Conservation (phyloP, 2,797 vertebrate genomes). For the Moxostoma hubbsi region DNA sequence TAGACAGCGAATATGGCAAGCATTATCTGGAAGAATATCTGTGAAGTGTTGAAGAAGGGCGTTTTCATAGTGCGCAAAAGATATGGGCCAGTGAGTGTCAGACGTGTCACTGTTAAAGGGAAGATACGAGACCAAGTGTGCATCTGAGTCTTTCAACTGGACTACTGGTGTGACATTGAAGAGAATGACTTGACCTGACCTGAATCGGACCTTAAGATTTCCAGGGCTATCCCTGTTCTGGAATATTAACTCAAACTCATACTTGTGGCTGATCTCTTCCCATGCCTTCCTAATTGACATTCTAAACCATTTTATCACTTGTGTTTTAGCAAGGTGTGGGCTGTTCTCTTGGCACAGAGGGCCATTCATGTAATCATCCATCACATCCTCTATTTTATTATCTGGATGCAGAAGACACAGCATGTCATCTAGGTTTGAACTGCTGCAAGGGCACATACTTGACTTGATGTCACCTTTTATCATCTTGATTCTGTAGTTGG, state of each 20-base stretch:
- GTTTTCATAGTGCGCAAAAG: conserved; percentile 82
- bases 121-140: conserved; percentile 83
- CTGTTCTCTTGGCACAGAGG: conserved; percentile 79
- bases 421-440: conserved; percentile 80
- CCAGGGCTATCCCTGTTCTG: conserved; percentile 76
- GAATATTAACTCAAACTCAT: conserved; percentile 88
- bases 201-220: conserved; percentile 85
- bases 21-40: conserved; percentile 78
- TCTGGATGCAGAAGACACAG: conserved; percentile 87
- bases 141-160: conserved; percentile 76
- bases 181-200: conserved; percentile 82
- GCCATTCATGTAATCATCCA: conserved; percentile 63
- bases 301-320: conserved; percentile 89
- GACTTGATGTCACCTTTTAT: conserved; percentile 66
- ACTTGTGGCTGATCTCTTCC: conserved; percentile 89
- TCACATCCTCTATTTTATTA: conserved; percentile 24
- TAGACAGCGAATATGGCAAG: conserved; percentile 87
- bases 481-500: conserved; percentile 83
- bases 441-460: conserved; percentile 82
- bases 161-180: conserved; percentile 88
- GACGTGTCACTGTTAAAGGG: conserved; percentile 50
- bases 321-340: conserved; percentile 78
- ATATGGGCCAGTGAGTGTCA: conserved; percentile 83
- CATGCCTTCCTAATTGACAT: conserved; percentile 84
- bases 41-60: conserved; percentile 77